phyloP scores from a whole-genome alignment of 2,113 vertebrate species.

The Grus americana region DNA sequence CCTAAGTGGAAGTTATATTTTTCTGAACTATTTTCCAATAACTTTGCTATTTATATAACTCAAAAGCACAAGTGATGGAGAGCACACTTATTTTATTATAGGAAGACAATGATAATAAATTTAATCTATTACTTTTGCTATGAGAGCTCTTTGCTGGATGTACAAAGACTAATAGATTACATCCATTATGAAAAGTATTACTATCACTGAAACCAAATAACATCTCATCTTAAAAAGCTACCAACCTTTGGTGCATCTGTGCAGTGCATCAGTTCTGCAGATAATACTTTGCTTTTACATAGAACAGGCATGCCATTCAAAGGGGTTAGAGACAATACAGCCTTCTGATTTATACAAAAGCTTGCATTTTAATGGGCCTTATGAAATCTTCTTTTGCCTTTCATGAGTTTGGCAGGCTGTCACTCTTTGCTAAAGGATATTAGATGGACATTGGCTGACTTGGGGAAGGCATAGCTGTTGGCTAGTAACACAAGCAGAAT shows the following conservation, averaged over 20 bases:
- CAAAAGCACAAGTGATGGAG: conserved; percentile 39
- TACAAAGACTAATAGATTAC: conserved; percentile 47
- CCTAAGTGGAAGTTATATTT: conserved; percentile 53
- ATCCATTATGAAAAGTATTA: conserved; percentile 24
- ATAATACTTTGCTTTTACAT: conserved; percentile 15
- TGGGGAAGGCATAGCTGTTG: background rate
- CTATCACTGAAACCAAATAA: conserved; percentile 23
- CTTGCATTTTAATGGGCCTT: conserved; percentile 1
- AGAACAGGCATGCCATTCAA: background rate
- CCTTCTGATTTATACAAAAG: background rate
- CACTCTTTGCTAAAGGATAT: background rate
- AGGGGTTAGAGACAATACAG: background rate
- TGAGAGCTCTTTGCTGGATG: conserved; percentile 38
- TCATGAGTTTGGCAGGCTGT: background rate
- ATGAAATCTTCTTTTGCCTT: background rate
- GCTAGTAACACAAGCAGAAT: background rate
- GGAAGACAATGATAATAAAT: background rate
- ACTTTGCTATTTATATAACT: conserved; percentile 50
- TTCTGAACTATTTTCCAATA: conserved; percentile 60
- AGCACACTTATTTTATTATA: conserved; percentile 6
- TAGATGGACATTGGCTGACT: background rate
- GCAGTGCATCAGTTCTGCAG: background rate
- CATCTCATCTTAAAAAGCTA: background rate
- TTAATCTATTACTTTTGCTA: conserved; percentile 47
- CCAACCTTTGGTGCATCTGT: background rate